Base-by-base conservation (phyloP, 2,797 vertebrate genomes). In the Melanotaenia nigrans region DNA sequence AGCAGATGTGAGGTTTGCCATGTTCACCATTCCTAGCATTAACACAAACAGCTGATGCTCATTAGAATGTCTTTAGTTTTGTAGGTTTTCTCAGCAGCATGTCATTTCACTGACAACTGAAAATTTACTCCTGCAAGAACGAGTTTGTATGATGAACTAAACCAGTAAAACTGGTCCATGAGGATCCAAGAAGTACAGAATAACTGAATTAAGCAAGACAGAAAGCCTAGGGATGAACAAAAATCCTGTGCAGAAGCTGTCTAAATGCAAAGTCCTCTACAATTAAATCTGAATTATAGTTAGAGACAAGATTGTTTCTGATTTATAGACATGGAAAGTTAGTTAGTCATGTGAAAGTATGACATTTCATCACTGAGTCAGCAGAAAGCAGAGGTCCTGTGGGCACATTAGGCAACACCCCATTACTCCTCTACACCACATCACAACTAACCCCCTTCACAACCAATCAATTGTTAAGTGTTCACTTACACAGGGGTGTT, bases 381-480 rank as follows among this genome's bases (percentile, higher is more conserved):
- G 77, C 77, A 78, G 35, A 57, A 78, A 57, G 32, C 38, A 0
- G 1, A 1, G 30, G 36, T 36, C 68, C 63, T 56, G 40, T 30
- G 57, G 69, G 42, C 16, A 1, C 10, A 0, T 78, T 53, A 18
- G 40, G 58, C 18, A 53, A 22, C 32, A 63, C 65, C 33, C 56
- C 38, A 24, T 65, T 47, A 22, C n/a, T 32, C 42, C 24, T 36
- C 22, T 49, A 56, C 65, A 45, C 28, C 3, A 33, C 64, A 75
- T 80, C 73, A 36, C 73, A 70, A 67, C 71, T 78, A 77, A 79
- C 74, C 65, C 63, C 54, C 54, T 68, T 77, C 57, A 70, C 65
- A 77, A 74, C 64, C 79, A 72, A 59, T 40, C 61, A 76, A 28
- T 35, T 55, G n/a, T 25, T 11, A 57, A 68, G 55, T 67, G 74